Evolutionary conservation across 2,797 vertebrate genomes (phyloP).

Genomic region (Tamandua tetradactyla): DNA sequence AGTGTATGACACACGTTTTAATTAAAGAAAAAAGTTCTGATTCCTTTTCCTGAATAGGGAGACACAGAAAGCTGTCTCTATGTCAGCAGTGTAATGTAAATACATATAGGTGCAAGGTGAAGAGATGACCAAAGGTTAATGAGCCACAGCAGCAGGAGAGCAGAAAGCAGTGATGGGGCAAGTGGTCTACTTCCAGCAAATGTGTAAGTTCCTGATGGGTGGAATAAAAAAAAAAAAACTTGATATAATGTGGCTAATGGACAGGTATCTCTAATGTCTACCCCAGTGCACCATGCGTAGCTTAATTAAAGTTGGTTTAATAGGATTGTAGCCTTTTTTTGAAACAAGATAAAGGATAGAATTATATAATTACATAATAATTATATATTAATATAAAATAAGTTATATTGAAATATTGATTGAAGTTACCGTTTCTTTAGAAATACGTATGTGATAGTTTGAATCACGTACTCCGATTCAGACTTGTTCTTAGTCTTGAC

Average conservation of each 20-base stretch:
- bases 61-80: neutral
- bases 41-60: constrained; percentile 14
- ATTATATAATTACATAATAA: neutral
- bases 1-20: constrained; percentile 6
- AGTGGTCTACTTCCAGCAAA: neutral
- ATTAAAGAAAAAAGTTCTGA: neutral
- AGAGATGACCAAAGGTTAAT: neutral
- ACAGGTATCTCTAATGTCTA: neutral
- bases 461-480: too few species aligned
- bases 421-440: neutral
- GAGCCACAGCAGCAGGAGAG: neutral
- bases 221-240: too few species aligned
- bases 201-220: neutral
- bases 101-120: neutral
- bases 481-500: too few species aligned
- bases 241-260: rapidly evolving
- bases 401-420: neutral
- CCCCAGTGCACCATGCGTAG: neutral
- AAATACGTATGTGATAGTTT: neutral
- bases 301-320: neutral
- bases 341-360: neutral
- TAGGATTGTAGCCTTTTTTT: neutral
- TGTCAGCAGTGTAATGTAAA: neutral
- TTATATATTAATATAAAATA: neutral
- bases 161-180: rapidly evolving